phyloP scores from a whole-genome alignment of 1,140 invertebrate species.

The Sycobia sp. region DNA sequence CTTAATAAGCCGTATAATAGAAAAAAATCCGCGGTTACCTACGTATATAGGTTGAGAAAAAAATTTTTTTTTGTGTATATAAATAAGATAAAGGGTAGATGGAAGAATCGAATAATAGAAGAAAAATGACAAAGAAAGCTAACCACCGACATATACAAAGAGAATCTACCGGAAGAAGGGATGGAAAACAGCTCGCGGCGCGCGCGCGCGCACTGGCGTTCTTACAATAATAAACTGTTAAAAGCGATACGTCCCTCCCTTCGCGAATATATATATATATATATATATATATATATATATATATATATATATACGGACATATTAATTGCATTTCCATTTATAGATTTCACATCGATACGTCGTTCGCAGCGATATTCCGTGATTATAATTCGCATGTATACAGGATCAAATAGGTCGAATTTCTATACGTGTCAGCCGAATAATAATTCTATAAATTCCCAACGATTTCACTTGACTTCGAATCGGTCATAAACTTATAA shows the following conservation, averaged over 20 bases:
- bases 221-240: constrained; percentile 26
- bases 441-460: no score
- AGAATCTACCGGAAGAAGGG: not conserved
- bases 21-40: not conserved
- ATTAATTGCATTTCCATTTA: constrained; percentile 19
- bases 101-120: not conserved
- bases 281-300: no score
- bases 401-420: no score
- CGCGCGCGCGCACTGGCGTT: constrained; percentile 5
- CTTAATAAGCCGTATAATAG: constrained; percentile 5
- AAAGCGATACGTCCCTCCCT: no score
- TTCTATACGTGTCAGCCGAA: no score
- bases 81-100: not conserved
- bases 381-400: no score
- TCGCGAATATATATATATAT: no score
- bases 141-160: constrained; percentile 15
- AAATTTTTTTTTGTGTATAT: not conserved
- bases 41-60: not conserved
- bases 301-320: constrained; percentile 8
- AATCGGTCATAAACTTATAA: no score
- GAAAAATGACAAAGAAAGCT: not conserved
- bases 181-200: constrained; percentile 17
- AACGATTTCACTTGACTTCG: no score
- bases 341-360: constrained; percentile 4
- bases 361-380: not conserved